Evolutionary conservation across 2,888 invertebrate genomes (phyloP), one percentile per base, ranked within the genome.

Genomic region (Phalangium opilio): DNA sequence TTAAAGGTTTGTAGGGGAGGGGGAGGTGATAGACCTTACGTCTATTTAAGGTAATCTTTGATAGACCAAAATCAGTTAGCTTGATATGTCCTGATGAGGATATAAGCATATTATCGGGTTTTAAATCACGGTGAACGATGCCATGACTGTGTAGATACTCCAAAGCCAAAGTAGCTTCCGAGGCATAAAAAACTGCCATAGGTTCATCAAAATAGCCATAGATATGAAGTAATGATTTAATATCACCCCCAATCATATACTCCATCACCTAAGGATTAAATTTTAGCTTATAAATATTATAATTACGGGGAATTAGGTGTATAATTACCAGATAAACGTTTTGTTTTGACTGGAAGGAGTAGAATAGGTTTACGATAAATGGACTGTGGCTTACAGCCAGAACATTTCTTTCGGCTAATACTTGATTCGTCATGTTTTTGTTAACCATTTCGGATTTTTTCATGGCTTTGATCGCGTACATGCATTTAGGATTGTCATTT

Each of bases 91-190:
- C 95, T 55, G 77, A 76, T 51, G 73, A 75, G 2, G 87, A 81
- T 45, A 95, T 74, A 3, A 95, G 71, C 83, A 95, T 85, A 63
- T 95, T 95, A 65, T 95, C 95, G n/a, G 95, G 95, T 65, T 91
- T 91, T 33, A 95, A 73, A 65, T 95, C 95, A 55, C 68, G 62
- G 57, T 69, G 69, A 36, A 69, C 61, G 50, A 69, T 69, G 41
- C 62, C 64, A 48, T 65, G 67, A 55, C 62, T 78, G 62, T 95
- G 95, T 39, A 95, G 72, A 69, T 95, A 95, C 54, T 90, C 82
- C 50, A 95, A 67, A 0, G 93, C 95, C 51, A 90, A 67, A 17
- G 79, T 79, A 3, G 93, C 77, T 73, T 95, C 93, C 1, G 90
- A 87, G 21, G 79, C 73, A 66, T 95, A 95, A 67, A 91, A 87